phyloP scores from a whole-genome alignment of 2,113 vertebrate species.

The Calonectris borealis region DNA sequence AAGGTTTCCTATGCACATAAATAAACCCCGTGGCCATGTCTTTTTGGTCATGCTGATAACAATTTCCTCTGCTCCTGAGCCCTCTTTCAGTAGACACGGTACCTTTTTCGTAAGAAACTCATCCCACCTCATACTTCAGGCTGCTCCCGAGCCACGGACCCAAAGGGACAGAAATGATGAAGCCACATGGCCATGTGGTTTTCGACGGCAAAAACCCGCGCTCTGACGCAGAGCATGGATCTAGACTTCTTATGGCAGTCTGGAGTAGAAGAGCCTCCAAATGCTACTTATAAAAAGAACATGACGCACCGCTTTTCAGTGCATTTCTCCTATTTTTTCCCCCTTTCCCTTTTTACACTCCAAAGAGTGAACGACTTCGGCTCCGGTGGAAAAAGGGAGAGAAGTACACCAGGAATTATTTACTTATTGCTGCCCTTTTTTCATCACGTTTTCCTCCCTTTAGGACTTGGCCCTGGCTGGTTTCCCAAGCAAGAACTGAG shows the following conservation, averaged over 20 bases:
- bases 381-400: background rate
- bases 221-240: background rate
- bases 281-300: background rate
- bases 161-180: accelerated
- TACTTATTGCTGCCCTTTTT: background rate
- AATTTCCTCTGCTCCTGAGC: background rate
- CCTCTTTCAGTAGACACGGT: accelerated
- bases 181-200: accelerated
- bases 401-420: background rate
- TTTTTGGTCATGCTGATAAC: background rate
- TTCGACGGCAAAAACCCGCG: accelerated
- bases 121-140: background rate
- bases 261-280: background rate
- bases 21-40: accelerated
- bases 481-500: slow-evolving; percentile 14
- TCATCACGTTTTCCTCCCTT: background rate
- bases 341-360: background rate
- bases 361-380: background rate
- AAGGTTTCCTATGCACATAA: background rate
- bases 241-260: background rate
- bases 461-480: background rate
- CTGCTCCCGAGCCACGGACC: background rate
- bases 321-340: background rate
- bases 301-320: background rate
- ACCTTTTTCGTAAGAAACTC: background rate